A percentile compares a stretch with the other conserved stretches of the same genome.
Evolutionary conservation across 2,888 invertebrate species (phyloP).

Genomic region (Nymphalis c-album): DNA sequence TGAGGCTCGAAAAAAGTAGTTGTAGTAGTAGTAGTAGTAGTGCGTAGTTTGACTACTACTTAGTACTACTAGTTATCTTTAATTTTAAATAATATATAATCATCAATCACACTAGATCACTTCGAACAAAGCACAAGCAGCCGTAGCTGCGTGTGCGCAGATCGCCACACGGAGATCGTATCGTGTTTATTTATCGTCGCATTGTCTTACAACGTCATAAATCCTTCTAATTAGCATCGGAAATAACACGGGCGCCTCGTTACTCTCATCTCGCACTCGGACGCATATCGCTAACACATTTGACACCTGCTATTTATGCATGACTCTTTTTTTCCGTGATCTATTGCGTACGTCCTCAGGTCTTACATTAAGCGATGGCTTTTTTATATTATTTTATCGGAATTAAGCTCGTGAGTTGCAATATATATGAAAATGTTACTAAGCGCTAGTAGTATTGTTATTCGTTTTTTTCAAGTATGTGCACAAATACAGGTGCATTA

Average conservation of each 20-base stretch:
- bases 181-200: constrained; percentile 43
- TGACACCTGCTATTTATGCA: constrained; percentile 21
- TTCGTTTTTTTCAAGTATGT: too few relatives aligned
- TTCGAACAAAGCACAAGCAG: neutral
- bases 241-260: constrained; percentile 25
- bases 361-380: neutral
- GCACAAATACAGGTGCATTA: too few relatives aligned
- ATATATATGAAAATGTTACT: too few relatives aligned
- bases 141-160: constrained; percentile 7
- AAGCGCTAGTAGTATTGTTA: too few relatives aligned
- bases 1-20: too few relatives aligned
- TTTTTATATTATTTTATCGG: too few relatives aligned
- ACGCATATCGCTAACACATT: constrained; percentile 11
- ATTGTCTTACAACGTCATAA: constrained; percentile 42
- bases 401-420: too few relatives aligned
- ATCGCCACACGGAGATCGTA: constrained; percentile 30
- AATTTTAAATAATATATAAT: neutral
- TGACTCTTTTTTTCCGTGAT: constrained; percentile 15
- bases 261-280: constrained; percentile 12
- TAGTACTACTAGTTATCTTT: neutral
- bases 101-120: constrained; percentile 1
- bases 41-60: too few relatives aligned
- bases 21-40: too few relatives aligned
- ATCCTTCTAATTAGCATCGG: constrained; percentile 43
- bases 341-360: neutral